phyloP scores from a whole-genome alignment of 2,113 vertebrate species.

The Loxodonta africana region DNA sequence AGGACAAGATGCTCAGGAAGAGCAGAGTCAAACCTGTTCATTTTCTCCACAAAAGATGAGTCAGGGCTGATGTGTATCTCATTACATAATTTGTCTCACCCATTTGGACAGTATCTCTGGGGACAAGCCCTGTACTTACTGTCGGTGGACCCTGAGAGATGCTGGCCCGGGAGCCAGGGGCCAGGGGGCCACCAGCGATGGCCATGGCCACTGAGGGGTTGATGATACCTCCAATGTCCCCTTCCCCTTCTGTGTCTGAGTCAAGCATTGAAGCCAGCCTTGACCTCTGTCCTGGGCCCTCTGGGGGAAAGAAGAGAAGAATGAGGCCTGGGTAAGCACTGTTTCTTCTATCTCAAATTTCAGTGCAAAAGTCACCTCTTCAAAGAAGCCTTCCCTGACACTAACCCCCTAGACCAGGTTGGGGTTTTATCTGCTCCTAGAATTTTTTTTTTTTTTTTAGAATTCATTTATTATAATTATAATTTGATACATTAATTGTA shows the following conservation, averaged over 20 bases:
- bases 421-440: not conserved
- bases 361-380: not conserved
- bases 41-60: not conserved
- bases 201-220: slow-evolving; percentile 96
- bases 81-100: not conserved
- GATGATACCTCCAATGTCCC: slow-evolving; percentile 90
- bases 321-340: not conserved
- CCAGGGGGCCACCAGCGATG: slow-evolving; percentile 94
- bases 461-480: not conserved
- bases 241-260: slow-evolving; percentile 92
- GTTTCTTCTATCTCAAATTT: not conserved
- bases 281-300: slow-evolving; percentile 90
- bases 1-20: not conserved
- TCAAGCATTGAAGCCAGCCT: slow-evolving; percentile 89
- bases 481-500: not conserved
- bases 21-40: not conserved
- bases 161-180: slow-evolving; percentile 89
- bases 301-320: slow-evolving; percentile 73
- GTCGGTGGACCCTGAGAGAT: slow-evolving; percentile 89
- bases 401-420: not conserved
- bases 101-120: not conserved
- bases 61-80: accelerated
- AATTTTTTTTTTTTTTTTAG: not conserved
- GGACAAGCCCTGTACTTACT: slow-evolving; percentile 87
- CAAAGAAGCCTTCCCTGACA: not conserved